These are phyloP conservation scores for Leptopilina boulardi DNA, from an alignment of 1,140 invertebrate genomes.

Conservation along the genomic window DNA sequence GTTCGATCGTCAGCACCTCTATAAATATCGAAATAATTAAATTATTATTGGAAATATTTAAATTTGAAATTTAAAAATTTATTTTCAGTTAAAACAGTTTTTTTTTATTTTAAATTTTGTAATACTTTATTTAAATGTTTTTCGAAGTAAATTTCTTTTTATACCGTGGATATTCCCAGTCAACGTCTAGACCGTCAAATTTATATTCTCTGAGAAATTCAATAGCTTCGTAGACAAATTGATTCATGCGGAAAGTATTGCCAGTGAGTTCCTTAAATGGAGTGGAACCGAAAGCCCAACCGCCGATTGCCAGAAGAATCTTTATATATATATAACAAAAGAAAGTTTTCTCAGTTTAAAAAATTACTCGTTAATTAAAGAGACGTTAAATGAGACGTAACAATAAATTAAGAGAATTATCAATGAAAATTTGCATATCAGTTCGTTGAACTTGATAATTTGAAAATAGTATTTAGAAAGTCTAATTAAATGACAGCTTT, in stretches of 20 bases:
- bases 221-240: conserved; percentile 95
- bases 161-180: conserved; percentile 96
- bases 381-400: conserved; percentile 12
- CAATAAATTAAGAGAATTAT: not conserved
- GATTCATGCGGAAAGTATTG: conserved; percentile 94
- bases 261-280: conserved; percentile 95
- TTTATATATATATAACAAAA: conserved; percentile 69
- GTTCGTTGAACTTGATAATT: not conserved
- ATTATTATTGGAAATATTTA: no score
- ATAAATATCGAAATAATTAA: conserved; percentile 24
- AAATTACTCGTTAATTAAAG: conserved; percentile 21
- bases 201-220: conserved; percentile 93
- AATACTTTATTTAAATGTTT: not conserved
- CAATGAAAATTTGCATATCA: not conserved
- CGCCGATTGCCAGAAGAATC: conserved; percentile 93
- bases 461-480: not conserved
- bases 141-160: not conserved
- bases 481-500: no score
- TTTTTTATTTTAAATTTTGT: no score
- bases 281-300: conserved; percentile 95
- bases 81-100: not conserved
- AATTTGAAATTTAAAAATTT: no score
- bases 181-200: conserved; percentile 97
- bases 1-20: conserved; percentile 89
- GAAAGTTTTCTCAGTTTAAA: conserved; percentile 11